Percentiles rank a stretch among this genome's conserved stretches.
These are phyloP conservation scores for Grantiella picta DNA, from an alignment of 2,113 vertebrate species.

Conservation along the genomic window DNA sequence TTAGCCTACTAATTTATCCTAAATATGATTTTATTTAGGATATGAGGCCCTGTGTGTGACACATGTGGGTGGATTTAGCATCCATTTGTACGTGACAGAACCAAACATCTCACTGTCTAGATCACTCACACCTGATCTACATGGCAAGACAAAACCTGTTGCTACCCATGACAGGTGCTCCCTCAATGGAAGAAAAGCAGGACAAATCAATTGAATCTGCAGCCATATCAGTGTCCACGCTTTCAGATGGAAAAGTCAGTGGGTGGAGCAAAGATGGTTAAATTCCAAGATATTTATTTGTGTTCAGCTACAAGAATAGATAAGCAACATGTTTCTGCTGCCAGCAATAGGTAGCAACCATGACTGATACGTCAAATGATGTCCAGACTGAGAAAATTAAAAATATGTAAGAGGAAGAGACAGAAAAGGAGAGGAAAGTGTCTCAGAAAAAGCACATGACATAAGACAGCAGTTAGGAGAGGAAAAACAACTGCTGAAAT, in stretches of 20 bases:
- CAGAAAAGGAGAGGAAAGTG: neutral
- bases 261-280: neutral
- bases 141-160: neutral
- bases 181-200: neutral
- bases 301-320: neutral
- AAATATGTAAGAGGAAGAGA: neutral
- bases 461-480: neutral
- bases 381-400: neutral
- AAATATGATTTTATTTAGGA: neutral
- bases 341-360: neutral
- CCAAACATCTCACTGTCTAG: neutral
- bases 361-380: neutral
- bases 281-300: neutral
- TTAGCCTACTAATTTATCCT: neutral
- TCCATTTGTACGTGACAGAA: neutral
- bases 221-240: neutral
- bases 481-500: neutral
- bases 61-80: neutral
- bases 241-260: neutral
- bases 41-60: rapidly evolving
- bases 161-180: neutral
- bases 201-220: neutral
- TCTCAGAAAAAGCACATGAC: neutral
- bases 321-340: neutral
- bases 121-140: neutral